Evolutionary conservation across 1,140 invertebrate genomes (phyloP), one percentile per base, ranked within the genome.

Genomic region (Pseudomyrmex sp.): DNA sequence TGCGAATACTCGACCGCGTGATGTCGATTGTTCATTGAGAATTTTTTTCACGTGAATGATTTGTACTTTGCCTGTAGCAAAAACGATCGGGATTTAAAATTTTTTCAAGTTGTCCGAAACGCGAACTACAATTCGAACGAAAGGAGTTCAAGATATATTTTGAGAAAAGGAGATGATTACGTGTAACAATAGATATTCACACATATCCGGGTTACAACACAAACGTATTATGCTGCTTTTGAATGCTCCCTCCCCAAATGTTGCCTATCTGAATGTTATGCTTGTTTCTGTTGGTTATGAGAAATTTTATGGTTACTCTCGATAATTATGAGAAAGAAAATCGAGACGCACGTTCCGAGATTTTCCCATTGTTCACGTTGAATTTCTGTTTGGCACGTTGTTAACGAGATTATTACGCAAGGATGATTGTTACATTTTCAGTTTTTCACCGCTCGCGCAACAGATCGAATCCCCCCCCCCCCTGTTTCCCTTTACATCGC

Each of bases 171-270:
- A 13, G 54, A 18, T 4, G 9, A 50, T 70, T 20, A 58, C 15
- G 46, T 77, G 23, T 26, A 80, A 80, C 54, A 26, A 77, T 10
- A 61, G 18, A 48, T 70, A 26, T 2, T 70, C 23, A 1, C 20
- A 26, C 26, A 26, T 26, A 26, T 26, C 26, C 65, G 54, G 44
- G 44, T 20, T n/a, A 79, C 15, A 69, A 70, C 23, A 70, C 20
- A 72, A 80, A 80, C 54, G 76, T 80, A 80, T 72, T 79, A 80
- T 72, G 66, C 76, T 80, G 76, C 76, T 80, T 80, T 80, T 80
- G 76, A 80, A 72, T 70, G 76, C 76, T 80, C 59, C 76, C 35
- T 7, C 35, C 35, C 72, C 54, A n/a, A 58, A 79, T 79, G 52
- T 79, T 79, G 52, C 63, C 26, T 79, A 68, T 69, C 52, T 79